Evolutionary conservation across 2,888 invertebrate genomes (phyloP).

Genomic region (Liopterus haemorrhoidalis): DNA sequence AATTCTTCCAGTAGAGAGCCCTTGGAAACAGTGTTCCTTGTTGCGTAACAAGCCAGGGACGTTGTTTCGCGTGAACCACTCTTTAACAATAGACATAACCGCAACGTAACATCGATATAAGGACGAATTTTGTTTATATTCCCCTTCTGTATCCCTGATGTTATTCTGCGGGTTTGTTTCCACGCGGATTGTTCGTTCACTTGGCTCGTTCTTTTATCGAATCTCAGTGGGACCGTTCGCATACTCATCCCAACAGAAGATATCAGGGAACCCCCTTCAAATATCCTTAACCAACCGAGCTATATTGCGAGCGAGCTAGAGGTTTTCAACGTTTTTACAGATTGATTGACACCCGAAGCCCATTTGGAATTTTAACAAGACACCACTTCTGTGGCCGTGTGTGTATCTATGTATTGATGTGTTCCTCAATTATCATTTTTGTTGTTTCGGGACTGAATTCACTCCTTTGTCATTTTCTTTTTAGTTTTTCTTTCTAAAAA

Average conservation of each 20-base stretch:
- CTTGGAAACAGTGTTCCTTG: conserved; percentile 4
- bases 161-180: conserved; percentile 11
- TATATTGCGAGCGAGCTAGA: conserved; percentile 7
- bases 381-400: no score
- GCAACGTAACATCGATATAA: no score
- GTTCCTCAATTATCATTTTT: no score
- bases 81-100: no score
- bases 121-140: neutral
- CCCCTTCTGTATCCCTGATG: neutral
- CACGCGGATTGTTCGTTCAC: conserved; percentile 22
- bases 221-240: conserved; percentile 18
- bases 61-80: conserved; percentile 4
- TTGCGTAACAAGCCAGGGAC: conserved; percentile 7
- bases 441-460: no score
- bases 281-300: conserved; percentile 13
- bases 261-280: neutral
- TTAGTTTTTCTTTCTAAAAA: no score
- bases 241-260: neutral
- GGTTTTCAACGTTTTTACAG: conserved; percentile 21
- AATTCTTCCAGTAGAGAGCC: conserved; percentile 14
- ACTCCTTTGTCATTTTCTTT: no score
- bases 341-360: conserved; percentile 24
- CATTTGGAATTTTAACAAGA: conserved; percentile 23
- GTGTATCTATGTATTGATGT: no score
- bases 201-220: conserved; percentile 23